Evolutionary conservation across 2,113 vertebrate genomes (phyloP).

Genomic region (Antechinus stuartii): DNA sequence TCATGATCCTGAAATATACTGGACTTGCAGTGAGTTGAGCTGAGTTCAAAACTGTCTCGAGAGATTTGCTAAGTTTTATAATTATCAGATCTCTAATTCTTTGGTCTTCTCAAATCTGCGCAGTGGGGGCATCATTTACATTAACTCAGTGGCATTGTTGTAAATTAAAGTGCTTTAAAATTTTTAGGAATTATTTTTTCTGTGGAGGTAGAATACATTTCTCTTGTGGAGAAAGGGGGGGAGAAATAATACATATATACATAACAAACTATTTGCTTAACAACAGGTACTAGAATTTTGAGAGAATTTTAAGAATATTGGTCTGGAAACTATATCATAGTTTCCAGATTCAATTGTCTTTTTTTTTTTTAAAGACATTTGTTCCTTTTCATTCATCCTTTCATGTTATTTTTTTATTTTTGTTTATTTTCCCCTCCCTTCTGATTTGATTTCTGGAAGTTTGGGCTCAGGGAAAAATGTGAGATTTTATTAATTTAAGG

Average conservation of each 20-base stretch:
- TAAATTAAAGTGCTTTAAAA: not conserved
- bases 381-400: not conserved
- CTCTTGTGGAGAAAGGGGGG: no score
- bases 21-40: not conserved
- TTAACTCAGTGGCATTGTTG: not conserved
- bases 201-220: not conserved
- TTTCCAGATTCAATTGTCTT: not conserved
- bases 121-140: not conserved
- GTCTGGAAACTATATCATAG: not conserved
- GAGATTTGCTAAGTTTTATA: not conserved
- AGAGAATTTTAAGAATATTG: not conserved
- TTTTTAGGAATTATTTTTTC: not conserved
- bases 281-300: not conserved
- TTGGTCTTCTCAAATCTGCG: not conserved
- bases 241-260: not conserved
- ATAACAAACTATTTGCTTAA: not conserved
- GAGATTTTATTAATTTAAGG: not conserved
- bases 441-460: slow-evolving; percentile 21
- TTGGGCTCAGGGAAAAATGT: slow-evolving; percentile 22
- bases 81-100: not conserved
- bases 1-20: not conserved
- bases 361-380: not conserved
- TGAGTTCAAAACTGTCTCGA: not conserved
- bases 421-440: not conserved
- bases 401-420: not conserved